phyloP scores from a whole-genome alignment of 2,113 vertebrate genomes.

The Coryphaenoides rupestris region DNA sequence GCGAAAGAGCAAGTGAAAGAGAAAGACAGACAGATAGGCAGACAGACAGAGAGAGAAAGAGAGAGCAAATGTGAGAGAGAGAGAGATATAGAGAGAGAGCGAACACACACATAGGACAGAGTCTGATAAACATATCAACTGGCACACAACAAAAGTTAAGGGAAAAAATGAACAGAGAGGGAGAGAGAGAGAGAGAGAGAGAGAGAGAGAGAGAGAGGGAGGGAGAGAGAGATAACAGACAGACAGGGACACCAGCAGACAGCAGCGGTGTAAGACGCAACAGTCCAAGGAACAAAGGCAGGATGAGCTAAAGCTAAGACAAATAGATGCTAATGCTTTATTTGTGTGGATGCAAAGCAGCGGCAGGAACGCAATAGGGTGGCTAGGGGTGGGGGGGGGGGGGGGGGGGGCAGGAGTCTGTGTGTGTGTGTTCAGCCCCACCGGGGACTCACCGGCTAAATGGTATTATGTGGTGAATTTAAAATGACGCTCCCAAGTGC shows the following conservation, averaged over 20 bases:
- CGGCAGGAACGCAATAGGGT: neutral
- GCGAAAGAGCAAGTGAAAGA: neutral
- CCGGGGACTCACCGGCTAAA: slow-evolving; percentile 77
- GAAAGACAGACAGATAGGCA: neutral
- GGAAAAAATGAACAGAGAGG: neutral
- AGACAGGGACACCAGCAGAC: too few species aligned
- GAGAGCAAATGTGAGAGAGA: slow-evolving; percentile 11
- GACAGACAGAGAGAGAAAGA: neutral
- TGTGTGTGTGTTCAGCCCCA: slow-evolving; percentile 47
- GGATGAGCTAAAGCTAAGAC: neutral
- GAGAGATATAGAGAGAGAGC: neutral
- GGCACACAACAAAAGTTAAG: neutral
- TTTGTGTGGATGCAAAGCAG: slow-evolving; percentile 31
- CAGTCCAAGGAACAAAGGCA: neutral
- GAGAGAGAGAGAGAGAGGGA: neutral
- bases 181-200: neutral
- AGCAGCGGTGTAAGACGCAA: too few species aligned
- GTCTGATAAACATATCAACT: slow-evolving; percentile 13
- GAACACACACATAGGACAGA: neutral
- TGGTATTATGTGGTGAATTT: slow-evolving; percentile 86
- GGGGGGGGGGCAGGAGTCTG: slow-evolving; percentile 49
- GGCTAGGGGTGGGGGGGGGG: slow-evolving; percentile 38
- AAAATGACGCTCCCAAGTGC: slow-evolving; percentile 51
- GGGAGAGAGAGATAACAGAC: too few species aligned
- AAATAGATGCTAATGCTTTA: slow-evolving; percentile 35